A percentile compares a stretch with the other conserved stretches of the same genome.
phyloP scores from a whole-genome alignment of 2,888 invertebrate species.

The Eupithecia dodoneata region DNA sequence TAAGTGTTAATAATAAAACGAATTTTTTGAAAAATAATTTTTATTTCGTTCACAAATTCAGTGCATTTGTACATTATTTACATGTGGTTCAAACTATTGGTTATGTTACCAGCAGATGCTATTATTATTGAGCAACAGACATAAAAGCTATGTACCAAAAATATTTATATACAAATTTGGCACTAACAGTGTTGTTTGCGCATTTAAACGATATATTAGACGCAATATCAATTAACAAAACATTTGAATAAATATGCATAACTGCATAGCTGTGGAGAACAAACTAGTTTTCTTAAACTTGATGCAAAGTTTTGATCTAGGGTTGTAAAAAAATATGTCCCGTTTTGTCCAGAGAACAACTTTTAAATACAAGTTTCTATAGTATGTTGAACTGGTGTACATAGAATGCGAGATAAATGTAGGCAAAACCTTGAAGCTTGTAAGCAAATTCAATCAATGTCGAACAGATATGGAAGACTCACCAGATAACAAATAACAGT shows the following conservation, averaged over 20 bases:
- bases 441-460: conserved; percentile 4
- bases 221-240: not conserved
- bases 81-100: conserved; percentile 51
- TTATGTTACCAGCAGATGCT: conserved; percentile 44
- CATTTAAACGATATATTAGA: not conserved
- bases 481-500: conserved; percentile 1
- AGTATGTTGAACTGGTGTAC: not conserved
- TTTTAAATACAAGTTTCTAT: not conserved
- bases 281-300: not conserved
- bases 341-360: not conserved
- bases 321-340: not conserved
- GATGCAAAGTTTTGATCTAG: not conserved
- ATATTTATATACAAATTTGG: conserved; percentile 28
- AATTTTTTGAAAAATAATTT: conserved; percentile 71
- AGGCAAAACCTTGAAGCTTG: not conserved
- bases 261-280: not conserved
- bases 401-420: not conserved
- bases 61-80: conserved; percentile 62
- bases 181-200: conserved; percentile 21
- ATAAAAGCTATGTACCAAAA: conserved; percentile 25
- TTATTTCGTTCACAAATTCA: conserved; percentile 60
- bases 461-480: not conserved
- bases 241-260: not conserved
- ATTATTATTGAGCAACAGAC: conserved; percentile 30
- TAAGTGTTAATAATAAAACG: conserved; percentile 72